A percentile compares a stretch with the other conserved stretches of the same genome.
phyloP scores from a whole-genome alignment of 2,888 invertebrate genomes.

The Ichneumon xanthorius region DNA sequence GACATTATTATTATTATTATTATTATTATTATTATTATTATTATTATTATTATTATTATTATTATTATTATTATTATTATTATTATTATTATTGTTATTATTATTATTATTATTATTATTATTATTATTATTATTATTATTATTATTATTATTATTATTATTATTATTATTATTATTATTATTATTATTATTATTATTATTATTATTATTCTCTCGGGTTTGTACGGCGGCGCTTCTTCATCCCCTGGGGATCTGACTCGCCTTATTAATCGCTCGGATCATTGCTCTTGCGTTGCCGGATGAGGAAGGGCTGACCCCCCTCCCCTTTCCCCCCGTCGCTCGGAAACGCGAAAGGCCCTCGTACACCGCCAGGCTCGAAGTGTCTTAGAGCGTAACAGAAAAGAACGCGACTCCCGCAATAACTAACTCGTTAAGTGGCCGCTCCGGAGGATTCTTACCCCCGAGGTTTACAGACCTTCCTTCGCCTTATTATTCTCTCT shows the following conservation, averaged over 20 bases:
- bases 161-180: too few relatives aligned
- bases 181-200: too few relatives aligned
- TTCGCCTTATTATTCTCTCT: constrained; percentile 52
- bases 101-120: too few relatives aligned
- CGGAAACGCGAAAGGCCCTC: constrained; percentile 10
- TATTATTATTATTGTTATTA: neutral
- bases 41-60: too few relatives aligned
- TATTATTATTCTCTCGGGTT: neutral
- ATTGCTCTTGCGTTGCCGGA: constrained; percentile 67
- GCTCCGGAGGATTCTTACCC: constrained; percentile 52
- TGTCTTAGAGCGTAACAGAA: constrained; percentile 67
- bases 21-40: too few relatives aligned
- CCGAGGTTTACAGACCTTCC: constrained; percentile 51
- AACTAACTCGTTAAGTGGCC: constrained; percentile 66
- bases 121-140: too few relatives aligned
- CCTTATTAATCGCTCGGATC: constrained; percentile 66
- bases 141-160: too few relatives aligned
- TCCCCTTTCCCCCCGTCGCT: constrained; percentile 1
- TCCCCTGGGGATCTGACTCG: constrained; percentile 26
- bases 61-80: neutral
- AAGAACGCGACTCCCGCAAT: constrained; percentile 63
- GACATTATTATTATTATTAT: neutral
- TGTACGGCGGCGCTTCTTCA: constrained; percentile 26
- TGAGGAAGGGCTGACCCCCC: constrained; percentile 67
- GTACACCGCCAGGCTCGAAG: constrained; percentile 42